Percentiles rank a stretch among this genome's conserved stretches.
These are phyloP conservation scores for Machaerirhynchus nigripectus DNA, from an alignment of 2,113 vertebrate species.

Conservation along the genomic window DNA sequence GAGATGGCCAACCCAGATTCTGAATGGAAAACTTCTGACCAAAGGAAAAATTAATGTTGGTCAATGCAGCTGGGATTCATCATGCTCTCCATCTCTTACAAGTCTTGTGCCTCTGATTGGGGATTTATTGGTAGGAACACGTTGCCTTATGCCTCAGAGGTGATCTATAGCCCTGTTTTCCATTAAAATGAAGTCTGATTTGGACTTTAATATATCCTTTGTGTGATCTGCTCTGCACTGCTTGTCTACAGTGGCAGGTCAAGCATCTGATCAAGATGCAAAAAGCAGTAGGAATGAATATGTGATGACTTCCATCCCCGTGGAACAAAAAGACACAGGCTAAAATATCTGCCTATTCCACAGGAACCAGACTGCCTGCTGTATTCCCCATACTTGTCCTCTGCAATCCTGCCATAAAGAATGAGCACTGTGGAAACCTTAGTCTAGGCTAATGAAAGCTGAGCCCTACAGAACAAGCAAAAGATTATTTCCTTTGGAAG, in stretches of 20 bases:
- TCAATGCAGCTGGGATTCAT: slow-evolving; percentile 47
- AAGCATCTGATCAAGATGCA: not conserved
- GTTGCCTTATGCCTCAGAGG: not conserved
- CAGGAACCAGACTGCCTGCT: not conserved
- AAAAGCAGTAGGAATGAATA: not conserved
- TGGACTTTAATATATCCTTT: not conserved
- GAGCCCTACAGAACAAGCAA: not conserved
- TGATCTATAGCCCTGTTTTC: not conserved
- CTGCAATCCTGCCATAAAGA: not conserved
- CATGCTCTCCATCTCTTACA: not conserved
- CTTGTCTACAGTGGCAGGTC: not conserved
- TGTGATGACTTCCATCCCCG: not conserved
- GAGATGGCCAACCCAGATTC: slow-evolving; percentile 46
- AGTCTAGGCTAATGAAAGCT: not conserved
- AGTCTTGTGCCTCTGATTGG: not conserved
- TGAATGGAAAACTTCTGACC: slow-evolving; percentile 7
- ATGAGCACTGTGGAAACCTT: not conserved
- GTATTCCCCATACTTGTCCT: not conserved
- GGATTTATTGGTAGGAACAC: not conserved
- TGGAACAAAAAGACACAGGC: not conserved
- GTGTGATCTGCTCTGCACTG: not conserved
- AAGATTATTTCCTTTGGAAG: not conserved
- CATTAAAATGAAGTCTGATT: not conserved
- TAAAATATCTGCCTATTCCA: not conserved
- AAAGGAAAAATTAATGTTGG: not conserved